phyloP scores from a whole-genome alignment of 2,797 vertebrate genomes.

The Phyllotis vaccarum region DNA sequence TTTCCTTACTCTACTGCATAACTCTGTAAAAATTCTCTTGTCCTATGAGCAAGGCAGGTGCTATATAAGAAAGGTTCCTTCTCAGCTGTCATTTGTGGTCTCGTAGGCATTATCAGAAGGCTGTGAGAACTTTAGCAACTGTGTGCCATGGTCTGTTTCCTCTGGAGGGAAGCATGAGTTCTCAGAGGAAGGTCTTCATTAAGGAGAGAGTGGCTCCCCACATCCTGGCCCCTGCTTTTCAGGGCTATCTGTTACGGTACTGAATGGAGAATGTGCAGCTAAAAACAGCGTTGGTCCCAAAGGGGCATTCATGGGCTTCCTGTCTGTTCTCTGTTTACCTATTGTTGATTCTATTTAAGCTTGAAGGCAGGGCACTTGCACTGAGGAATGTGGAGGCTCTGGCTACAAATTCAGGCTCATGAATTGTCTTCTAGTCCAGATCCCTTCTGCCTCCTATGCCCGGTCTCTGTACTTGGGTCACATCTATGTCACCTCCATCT shows the following conservation, averaged over 20 bases:
- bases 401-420: background rate
- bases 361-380: conserved; percentile 33
- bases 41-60: conserved; percentile 70
- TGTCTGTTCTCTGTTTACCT: conserved; percentile 37
- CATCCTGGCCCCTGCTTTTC: background rate
- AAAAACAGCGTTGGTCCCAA: conserved; percentile 36
- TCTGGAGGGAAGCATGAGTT: conserved; percentile 15
- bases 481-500: background rate
- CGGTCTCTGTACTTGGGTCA: background rate
- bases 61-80: conserved; percentile 19
- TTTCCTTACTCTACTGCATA: conserved; percentile 37
- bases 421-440: conserved; percentile 24
- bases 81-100: background rate
- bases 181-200: conserved; percentile 12
- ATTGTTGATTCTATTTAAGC: conserved; percentile 46
- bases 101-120: background rate
- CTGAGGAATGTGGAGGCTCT: conserved; percentile 3
- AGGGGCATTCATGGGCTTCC: conserved; percentile 24
- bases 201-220: background rate
- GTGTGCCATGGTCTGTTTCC: background rate
- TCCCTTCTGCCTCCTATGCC: background rate
- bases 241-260: background rate
- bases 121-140: background rate
- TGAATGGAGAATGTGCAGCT: conserved; percentile 40
- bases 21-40: conserved; percentile 47